Percentiles rank a stretch among this genome's conserved stretches.
phyloP scores from a whole-genome alignment of 2,888 invertebrate species.

The Agrochola lota region DNA sequence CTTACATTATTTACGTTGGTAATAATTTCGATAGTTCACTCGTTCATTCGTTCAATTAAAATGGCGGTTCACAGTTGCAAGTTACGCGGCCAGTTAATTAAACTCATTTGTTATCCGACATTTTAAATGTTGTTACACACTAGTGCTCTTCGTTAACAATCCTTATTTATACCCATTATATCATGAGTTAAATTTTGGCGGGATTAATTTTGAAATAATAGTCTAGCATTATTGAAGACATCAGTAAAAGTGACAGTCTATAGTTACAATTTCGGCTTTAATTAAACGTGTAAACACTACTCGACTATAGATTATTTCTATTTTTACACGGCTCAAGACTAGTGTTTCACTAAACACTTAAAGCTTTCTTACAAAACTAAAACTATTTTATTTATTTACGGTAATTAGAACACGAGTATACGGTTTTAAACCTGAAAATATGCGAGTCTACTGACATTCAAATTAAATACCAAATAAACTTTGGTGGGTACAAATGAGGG shows the following conservation, averaged over 20 bases:
- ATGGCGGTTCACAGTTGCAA: conserved; percentile 50
- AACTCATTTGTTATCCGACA: conserved; percentile 60
- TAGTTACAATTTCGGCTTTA: background rate
- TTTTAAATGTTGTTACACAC: conserved; percentile 58
- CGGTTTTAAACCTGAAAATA: conserved; percentile 17
- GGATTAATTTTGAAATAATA: conserved; percentile 1
- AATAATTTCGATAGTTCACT: conserved; percentile 52
- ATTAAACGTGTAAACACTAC: background rate
- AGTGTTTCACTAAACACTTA: background rate
- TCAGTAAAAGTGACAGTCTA: conserved; percentile 3
- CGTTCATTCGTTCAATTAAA: conserved; percentile 63
- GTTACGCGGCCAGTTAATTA: conserved; percentile 59
- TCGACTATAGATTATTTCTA: background rate
- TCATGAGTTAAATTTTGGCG: conserved; percentile 17
- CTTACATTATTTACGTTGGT: conserved; percentile 44
- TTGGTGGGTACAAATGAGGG: background rate
- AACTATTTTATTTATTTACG: conserved; percentile 1
- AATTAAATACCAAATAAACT: conserved; percentile 24
- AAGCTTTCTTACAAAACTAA: conserved; percentile 4
- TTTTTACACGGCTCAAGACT: conserved; percentile 2
- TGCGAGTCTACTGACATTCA: conserved; percentile 22
- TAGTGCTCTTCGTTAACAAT: conserved; percentile 47
- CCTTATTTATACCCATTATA: conserved; percentile 49
- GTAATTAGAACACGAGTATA: conserved; percentile 36
- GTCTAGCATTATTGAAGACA: background rate